Conservation (phyloP, 2,797 vertebrate species). For the Neostethus bicornis region DNA sequence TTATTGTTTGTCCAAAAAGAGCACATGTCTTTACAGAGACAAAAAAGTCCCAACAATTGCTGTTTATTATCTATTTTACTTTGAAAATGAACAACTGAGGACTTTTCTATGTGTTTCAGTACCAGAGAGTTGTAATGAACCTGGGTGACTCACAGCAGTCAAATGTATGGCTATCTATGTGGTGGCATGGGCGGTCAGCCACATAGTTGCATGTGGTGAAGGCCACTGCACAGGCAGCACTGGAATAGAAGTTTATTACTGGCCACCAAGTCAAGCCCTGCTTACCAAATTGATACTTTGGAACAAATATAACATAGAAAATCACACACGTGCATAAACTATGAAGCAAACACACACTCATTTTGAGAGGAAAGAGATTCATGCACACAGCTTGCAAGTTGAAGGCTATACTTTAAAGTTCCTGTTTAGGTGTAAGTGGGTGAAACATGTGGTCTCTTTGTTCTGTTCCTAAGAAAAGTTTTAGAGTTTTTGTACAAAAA, state of each 20-base stretch:
- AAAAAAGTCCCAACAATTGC: constrained; percentile 1
- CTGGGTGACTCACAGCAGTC: constrained; percentile 52
- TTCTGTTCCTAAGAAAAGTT: constrained; percentile 52
- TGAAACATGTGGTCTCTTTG: constrained; percentile 64
- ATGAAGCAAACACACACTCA: constrained; percentile 60
- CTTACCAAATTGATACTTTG: constrained; percentile 75
- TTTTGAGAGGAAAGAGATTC: constrained; percentile 20
- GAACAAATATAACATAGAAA: constrained; percentile 77
- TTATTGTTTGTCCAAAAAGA: too few species aligned
- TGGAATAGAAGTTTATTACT: constrained; percentile 80
- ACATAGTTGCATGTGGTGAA: constrained; percentile 69
- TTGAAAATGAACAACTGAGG: constrained; percentile 28
- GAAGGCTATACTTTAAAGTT: constrained; percentile 66
- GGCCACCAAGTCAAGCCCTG: constrained; percentile 70
- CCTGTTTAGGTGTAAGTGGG: constrained; percentile 74
- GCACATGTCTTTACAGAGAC: too few species aligned
- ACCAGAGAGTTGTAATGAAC: constrained; percentile 32
- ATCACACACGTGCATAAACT: constrained; percentile 73
- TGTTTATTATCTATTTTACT: constrained; percentile 5
- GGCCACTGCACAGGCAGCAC: constrained; percentile 58
- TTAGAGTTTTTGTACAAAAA: constrained; percentile 37
- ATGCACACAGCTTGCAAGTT: constrained; percentile 20
- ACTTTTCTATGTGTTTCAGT: constrained; percentile 19
- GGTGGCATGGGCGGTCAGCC: constrained; percentile 57
- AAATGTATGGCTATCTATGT: constrained; percentile 57